Conservation (phyloP, 2,888 invertebrate genomes). For the Lymantria monacha region DNA sequence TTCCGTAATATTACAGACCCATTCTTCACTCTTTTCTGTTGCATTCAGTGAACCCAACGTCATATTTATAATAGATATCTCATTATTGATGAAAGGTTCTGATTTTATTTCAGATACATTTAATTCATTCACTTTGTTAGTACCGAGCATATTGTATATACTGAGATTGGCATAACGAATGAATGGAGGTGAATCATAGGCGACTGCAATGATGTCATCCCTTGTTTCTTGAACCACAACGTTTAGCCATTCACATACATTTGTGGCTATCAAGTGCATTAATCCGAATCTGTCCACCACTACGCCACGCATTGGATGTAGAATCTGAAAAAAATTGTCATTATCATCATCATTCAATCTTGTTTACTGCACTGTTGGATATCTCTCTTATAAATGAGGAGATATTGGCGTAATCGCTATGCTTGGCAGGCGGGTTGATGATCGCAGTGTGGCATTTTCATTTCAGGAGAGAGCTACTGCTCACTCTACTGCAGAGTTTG, state of each 20-base stretch:
- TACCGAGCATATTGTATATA: constrained; percentile 27
- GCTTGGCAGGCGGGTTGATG: too few species aligned
- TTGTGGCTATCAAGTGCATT: constrained; percentile 97
- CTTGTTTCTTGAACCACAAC: constrained; percentile 93
- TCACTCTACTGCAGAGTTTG: too few species aligned
- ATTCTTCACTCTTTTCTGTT: constrained; percentile 43
- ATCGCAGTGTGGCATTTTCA: too few species aligned
- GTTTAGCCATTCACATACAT: constrained; percentile 95
- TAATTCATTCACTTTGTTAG: background rate
- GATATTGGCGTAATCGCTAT: too few species aligned
- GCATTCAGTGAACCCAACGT: constrained; percentile 37
- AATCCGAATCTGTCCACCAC: constrained; percentile 89
- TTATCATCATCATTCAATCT: too few species aligned
- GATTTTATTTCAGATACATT: constrained; percentile 20
- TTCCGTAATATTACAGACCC: constrained; percentile 71
- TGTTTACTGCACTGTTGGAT: too few species aligned
- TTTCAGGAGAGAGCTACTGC: too few species aligned
- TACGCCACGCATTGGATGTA: constrained; percentile 73
- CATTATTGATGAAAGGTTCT: constrained; percentile 15
- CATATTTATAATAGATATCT: constrained; percentile 28
- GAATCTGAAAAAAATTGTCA: constrained; percentile 49
- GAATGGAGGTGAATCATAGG: constrained; percentile 57
- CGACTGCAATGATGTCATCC: constrained; percentile 87
- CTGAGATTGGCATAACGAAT: constrained; percentile 63
- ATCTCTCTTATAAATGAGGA: too few species aligned